Conservation (phyloP, 1,140 invertebrate genomes). For the Aphaenogaster floridana region DNA sequence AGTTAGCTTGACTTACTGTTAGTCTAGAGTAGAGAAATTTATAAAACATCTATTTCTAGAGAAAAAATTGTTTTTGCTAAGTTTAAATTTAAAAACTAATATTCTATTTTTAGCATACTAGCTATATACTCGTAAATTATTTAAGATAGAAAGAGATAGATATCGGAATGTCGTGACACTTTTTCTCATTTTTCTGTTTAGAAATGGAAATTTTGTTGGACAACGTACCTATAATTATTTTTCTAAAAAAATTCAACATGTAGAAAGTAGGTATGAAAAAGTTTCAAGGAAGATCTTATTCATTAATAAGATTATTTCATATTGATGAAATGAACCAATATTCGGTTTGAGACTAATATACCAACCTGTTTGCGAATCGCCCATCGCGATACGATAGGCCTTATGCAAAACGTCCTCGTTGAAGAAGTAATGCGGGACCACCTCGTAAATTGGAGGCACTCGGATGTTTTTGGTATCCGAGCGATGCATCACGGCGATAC, state of each 20-base stretch:
- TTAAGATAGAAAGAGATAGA: neutral
- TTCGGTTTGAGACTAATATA: neutral
- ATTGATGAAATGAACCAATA: neutral
- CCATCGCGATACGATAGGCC: conserved; percentile 87
- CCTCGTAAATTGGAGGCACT: conserved; percentile 90
- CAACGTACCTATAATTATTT: neutral
- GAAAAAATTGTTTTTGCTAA: neutral
- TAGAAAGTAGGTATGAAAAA: neutral
- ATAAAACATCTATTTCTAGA: neutral
- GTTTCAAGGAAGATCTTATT: neutral
- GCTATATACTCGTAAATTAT: neutral
- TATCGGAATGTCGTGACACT: neutral
- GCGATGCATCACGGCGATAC: conserved; percentile 88
- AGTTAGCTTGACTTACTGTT: neutral
- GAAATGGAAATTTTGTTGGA: neutral
- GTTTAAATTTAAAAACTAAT: neutral
- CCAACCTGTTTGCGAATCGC: conserved; percentile 66
- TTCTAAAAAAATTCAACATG: neutral
- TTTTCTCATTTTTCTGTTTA: neutral
- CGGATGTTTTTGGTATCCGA: conserved; percentile 88
- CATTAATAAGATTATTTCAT: neutral
- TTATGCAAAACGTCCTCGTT: conserved; percentile 87
- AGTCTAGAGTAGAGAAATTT: neutral
- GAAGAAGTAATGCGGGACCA: conserved; percentile 89
- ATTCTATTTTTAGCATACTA: neutral